A percentile compares a stretch with the other conserved stretches of the same genome.
phyloP scores from a whole-genome alignment of 2,888 invertebrate genomes.

The Cryptocephalus moraei region DNA sequence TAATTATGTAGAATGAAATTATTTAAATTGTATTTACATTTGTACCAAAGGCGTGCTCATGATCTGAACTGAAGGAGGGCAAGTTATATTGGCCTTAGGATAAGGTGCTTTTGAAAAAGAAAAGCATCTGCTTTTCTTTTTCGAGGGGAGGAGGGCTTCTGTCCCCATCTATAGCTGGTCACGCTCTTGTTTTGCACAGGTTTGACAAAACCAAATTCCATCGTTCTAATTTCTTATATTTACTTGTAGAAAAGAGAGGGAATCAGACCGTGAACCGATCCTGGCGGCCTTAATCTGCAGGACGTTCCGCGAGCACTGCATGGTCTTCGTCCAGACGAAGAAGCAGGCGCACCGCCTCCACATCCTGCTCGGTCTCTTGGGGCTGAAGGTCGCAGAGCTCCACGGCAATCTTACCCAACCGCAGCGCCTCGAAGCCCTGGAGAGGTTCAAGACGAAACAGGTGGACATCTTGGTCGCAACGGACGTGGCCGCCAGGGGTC shows the following conservation, averaged over 20 bases:
- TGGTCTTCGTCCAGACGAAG: constrained; percentile 96
- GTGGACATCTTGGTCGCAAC: constrained; percentile 79
- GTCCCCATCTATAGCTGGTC: no score
- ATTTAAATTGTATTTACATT: no score
- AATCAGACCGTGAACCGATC: constrained; percentile 86
- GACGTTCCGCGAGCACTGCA: constrained; percentile 83
- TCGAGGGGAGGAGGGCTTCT: no score
- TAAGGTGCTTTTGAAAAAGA: no score
- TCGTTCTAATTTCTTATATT: constrained; percentile 1
- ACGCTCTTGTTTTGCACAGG: no score
- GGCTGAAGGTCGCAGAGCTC: constrained; percentile 77
- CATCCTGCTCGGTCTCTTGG: constrained; percentile 81
- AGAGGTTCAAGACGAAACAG: constrained; percentile 76
- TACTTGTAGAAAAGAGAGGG: constrained; percentile 51
- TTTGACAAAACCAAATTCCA: no score
- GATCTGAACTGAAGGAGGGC: no score
- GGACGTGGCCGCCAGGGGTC: constrained; percentile 84
- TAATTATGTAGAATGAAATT: no score
- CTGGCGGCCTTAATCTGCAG: constrained; percentile 72
- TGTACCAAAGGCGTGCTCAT: no score
- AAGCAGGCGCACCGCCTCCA: constrained; percentile 90
- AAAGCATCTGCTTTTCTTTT: no score
- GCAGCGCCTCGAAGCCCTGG: constrained; percentile 81
- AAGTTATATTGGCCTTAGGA: no score
- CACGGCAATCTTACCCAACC: constrained; percentile 96